A percentile compares a stretch with the other conserved stretches of the same genome.
phyloP scores from a whole-genome alignment of 2,113 vertebrate genomes.

The Centropus bengalensis region DNA sequence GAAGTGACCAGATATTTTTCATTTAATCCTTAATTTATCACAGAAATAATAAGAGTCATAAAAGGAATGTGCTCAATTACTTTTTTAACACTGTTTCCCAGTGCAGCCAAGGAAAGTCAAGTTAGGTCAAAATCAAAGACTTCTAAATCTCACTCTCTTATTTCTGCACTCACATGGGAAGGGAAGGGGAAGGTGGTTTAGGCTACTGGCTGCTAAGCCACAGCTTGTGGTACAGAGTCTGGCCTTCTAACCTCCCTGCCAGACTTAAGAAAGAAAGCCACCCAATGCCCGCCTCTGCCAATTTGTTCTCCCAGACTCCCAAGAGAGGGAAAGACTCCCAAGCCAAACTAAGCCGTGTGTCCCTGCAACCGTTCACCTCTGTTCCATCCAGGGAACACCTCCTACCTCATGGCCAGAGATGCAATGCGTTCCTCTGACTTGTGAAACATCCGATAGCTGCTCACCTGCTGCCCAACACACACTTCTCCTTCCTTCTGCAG shows the following conservation, averaged over 20 bases:
- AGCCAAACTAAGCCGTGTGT: rapidly evolving
- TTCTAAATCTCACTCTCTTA: neutral
- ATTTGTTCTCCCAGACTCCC: neutral
- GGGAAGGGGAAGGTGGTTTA: neutral
- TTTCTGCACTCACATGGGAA: neutral
- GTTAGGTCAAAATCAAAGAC: neutral
- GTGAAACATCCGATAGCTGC: rapidly evolving
- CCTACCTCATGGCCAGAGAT: neutral
- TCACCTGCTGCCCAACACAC: neutral
- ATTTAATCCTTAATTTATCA: neutral
- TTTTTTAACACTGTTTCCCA: neutral
- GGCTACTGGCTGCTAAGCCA: neutral
- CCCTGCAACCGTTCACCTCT: neutral
- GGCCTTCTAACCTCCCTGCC: neutral
- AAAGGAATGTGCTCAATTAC: neutral
- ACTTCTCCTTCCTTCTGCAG: neutral
- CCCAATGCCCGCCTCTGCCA: neutral
- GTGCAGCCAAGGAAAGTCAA: neutral
- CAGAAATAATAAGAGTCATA: neutral
- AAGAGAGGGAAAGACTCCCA: neutral
- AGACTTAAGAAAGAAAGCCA: neutral
- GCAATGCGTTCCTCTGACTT: rapidly evolving
- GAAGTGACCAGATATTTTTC: neutral
- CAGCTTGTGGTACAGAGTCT: neutral
- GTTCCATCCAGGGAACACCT: neutral